Evolutionary conservation across 2,888 invertebrate species (phyloP).

Genomic region (Aspidiotus rigidus): DNA sequence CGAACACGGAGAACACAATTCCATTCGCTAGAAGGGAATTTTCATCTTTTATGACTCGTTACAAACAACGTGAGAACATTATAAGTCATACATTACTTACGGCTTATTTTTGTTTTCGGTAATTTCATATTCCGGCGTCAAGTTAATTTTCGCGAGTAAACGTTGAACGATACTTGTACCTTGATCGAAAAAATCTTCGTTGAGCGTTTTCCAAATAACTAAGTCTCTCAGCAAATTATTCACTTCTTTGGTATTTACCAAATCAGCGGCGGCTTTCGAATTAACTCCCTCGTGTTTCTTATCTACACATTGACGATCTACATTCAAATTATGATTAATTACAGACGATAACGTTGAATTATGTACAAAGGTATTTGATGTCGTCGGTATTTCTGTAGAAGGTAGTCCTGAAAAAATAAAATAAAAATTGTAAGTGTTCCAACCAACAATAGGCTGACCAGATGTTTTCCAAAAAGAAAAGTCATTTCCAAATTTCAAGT

Average conservation of each 20-base stretch:
- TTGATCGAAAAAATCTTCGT: constrained; percentile 28
- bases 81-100: neutral
- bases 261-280: neutral
- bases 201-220: constrained; percentile 10
- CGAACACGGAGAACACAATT: constrained; percentile 11
- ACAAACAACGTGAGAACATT: neutral
- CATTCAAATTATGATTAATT: too few relatives aligned
- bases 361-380: neutral
- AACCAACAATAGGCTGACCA: too few relatives aligned
- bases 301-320: neutral
- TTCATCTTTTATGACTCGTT: neutral
- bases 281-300: neutral
- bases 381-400: neutral
- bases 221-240: neutral
- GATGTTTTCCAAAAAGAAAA: too few relatives aligned
- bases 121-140: constrained; percentile 9
- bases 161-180: constrained; percentile 22
- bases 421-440: neutral
- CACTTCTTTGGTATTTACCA: neutral
- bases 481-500: too few relatives aligned
- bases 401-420: neutral
- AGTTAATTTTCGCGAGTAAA: constrained; percentile 13
- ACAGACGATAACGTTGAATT: neutral
- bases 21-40: constrained; percentile 7
- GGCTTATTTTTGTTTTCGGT: neutral